phyloP scores from a whole-genome alignment of 2,888 invertebrate species.

The Mystacides longicornis region DNA sequence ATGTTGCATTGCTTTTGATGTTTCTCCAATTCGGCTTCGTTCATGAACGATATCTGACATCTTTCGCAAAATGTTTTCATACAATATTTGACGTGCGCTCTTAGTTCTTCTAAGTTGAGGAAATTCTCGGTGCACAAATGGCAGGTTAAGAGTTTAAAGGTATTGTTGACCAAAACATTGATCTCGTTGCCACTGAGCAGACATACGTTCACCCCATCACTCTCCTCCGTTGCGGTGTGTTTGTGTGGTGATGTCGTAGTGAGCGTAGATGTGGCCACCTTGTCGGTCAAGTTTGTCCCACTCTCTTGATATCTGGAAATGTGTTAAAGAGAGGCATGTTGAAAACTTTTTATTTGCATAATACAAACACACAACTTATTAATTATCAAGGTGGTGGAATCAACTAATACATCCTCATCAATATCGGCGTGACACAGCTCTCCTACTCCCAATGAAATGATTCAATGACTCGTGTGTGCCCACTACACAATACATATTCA shows the following conservation, averaged over 20 bases:
- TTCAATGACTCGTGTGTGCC: too few species aligned
- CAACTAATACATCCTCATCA: not conserved
- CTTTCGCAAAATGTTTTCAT: constrained; percentile 4
- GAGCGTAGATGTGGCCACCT: not conserved
- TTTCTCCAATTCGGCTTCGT: not conserved
- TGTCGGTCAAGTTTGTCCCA: constrained; percentile 8
- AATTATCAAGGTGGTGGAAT: not conserved
- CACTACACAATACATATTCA: too few species aligned
- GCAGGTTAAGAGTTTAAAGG: constrained; percentile 3
- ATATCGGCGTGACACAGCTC: not conserved
- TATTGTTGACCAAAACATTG: constrained; percentile 1
- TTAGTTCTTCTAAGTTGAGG: constrained; percentile 4
- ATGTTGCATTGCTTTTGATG: constrained; percentile 10
- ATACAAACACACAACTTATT: not conserved
- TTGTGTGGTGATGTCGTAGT: not conserved
- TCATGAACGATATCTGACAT: constrained; percentile 7
- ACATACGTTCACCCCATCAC: constrained; percentile 1
- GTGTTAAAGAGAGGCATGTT: constrained; percentile 18
- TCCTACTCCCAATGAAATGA: too few species aligned
- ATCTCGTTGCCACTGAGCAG: constrained; percentile 1
- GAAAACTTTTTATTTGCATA: constrained; percentile 14
- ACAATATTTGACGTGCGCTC: constrained; percentile 4
- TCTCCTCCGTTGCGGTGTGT: not conserved
- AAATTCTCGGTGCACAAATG: constrained; percentile 11
- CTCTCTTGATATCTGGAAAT: constrained; percentile 20